Evolutionary conservation across 2,888 invertebrate species (phyloP).

Genomic region (Theristus sp.): DNA sequence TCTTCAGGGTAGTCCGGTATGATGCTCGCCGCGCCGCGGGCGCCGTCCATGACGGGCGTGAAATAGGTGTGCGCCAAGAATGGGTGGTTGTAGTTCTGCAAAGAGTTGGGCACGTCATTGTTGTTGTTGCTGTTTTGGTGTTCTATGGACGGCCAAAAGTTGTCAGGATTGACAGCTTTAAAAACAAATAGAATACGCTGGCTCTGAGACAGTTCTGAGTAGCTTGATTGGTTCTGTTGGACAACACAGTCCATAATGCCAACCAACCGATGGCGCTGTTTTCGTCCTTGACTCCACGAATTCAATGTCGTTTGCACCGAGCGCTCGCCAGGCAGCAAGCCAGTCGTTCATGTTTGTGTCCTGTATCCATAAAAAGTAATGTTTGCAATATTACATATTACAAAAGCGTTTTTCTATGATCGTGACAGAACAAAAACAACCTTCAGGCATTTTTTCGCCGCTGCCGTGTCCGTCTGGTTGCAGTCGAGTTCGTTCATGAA

Average conservation of each 20-base stretch:
- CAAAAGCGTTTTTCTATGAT: too few relatives aligned
- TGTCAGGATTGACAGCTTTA: too few relatives aligned
- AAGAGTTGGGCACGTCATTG: too few relatives aligned
- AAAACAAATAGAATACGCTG: too few relatives aligned
- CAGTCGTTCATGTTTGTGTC: not conserved
- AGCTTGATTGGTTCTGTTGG: too few relatives aligned
- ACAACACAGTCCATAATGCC: too few relatives aligned
- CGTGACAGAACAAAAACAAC: too few relatives aligned
- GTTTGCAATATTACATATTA: too few relatives aligned
- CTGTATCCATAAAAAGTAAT: too few relatives aligned
- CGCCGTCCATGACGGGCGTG: slow-evolving; percentile 11
- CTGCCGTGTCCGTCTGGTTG: not conserved
- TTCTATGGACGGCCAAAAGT: too few relatives aligned
- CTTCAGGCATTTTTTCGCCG: slow-evolving; percentile 1
- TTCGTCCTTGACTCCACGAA: not conserved
- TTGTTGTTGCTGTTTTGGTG: too few relatives aligned
- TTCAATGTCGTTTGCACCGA: not conserved
- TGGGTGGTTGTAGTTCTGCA: slow-evolving; percentile 10
- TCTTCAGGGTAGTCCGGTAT: slow-evolving; percentile 6
- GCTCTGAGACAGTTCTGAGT: too few relatives aligned
- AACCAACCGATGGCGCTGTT: not conserved
- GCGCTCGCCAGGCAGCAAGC: not conserved
- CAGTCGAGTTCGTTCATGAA: slow-evolving; percentile 5
- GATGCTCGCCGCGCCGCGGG: slow-evolving; percentile 1
- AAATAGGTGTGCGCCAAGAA: slow-evolving; percentile 12